Conservation (phyloP, 1,140 invertebrate genomes). For the Venustaconcha ellipsiformis region DNA sequence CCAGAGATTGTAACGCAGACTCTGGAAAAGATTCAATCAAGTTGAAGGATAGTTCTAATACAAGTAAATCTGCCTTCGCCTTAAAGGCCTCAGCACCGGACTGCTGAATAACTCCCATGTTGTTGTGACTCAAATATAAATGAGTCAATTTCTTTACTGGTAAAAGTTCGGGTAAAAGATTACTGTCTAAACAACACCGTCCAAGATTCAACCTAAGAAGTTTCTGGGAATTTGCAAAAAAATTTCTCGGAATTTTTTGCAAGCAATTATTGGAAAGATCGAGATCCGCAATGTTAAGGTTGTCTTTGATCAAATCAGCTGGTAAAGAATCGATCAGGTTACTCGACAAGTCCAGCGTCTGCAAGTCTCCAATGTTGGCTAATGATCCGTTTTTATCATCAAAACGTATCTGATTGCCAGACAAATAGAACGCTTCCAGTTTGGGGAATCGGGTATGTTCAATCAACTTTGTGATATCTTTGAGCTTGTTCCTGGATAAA, state of each 20-base stretch:
- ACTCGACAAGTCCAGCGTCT: conserved; percentile 11
- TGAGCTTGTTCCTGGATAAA: conserved; percentile 20
- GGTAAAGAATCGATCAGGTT: conserved; percentile 19
- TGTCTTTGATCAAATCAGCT: conserved; percentile 2
- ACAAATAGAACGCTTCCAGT: conserved; percentile 11
- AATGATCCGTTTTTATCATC: not conserved
- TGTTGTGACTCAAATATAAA: conserved; percentile 18
- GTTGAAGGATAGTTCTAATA: conserved; percentile 4
- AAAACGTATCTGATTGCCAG: conserved; percentile 17
- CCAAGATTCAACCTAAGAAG: conserved; percentile 11
- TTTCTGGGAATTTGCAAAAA: conserved; percentile 8
- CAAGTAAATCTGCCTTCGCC: conserved; percentile 2
- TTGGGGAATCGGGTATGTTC: conserved; percentile 2
- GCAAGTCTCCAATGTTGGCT: conserved; percentile 6
- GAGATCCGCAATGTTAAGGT: conserved; percentile 15
- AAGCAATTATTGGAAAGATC: conserved; percentile 12
- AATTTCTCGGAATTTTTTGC: not conserved
- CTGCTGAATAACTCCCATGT: conserved; percentile 13
- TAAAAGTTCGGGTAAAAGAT: conserved; percentile 8
- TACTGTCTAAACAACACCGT: conserved; percentile 8
- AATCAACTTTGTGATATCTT: conserved; percentile 10
- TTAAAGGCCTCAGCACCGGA: conserved; percentile 4
- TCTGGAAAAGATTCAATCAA: conserved; percentile 11
- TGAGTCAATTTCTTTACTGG: conserved; percentile 4
- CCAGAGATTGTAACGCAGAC: conserved; percentile 17